Evolutionary conservation across 1,140 invertebrate species (phyloP).

Genomic region (Spodoptera frugiperda): DNA sequence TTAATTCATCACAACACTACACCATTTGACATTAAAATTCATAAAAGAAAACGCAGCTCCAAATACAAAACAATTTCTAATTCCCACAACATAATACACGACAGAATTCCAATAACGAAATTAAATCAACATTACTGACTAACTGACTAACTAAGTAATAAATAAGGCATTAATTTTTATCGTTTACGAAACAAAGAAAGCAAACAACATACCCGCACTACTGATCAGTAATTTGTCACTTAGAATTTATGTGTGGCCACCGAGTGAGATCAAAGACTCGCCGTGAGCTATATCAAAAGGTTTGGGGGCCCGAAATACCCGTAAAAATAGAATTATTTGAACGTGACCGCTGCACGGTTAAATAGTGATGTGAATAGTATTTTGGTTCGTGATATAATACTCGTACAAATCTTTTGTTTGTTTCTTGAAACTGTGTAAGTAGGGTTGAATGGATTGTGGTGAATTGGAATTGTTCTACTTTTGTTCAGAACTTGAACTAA

Average conservation of each 20-base stretch:
- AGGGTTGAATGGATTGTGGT: background rate
- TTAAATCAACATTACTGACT: conserved; percentile 35
- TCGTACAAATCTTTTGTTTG: conserved; percentile 14
- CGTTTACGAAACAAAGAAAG: conserved; percentile 50
- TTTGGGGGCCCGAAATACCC: conserved; percentile 46
- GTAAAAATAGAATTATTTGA: conserved; percentile 58
- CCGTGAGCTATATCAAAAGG: conserved; percentile 51
- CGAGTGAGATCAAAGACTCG: conserved; percentile 68
- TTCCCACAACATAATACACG: conserved; percentile 11
- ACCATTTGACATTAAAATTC: background rate
- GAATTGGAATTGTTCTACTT: too few relatives aligned
- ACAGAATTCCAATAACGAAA: conserved; percentile 16
- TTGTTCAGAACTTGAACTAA: too few relatives aligned
- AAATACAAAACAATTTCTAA: background rate
- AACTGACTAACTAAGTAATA: too few relatives aligned
- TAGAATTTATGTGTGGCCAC: conserved; percentile 67
- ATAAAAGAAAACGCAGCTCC: background rate
- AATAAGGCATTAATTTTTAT: conserved; percentile 37
- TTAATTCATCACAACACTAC: too few relatives aligned
- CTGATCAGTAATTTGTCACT: conserved; percentile 66
- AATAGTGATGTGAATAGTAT: conserved; percentile 16
- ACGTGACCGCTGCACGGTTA: conserved; percentile 51
- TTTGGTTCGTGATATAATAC: background rate
- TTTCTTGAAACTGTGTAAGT: background rate
- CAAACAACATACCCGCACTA: conserved; percentile 43